Base-by-base conservation (phyloP, 2,797 vertebrate species). In the Erithacus rubecula region DNA sequence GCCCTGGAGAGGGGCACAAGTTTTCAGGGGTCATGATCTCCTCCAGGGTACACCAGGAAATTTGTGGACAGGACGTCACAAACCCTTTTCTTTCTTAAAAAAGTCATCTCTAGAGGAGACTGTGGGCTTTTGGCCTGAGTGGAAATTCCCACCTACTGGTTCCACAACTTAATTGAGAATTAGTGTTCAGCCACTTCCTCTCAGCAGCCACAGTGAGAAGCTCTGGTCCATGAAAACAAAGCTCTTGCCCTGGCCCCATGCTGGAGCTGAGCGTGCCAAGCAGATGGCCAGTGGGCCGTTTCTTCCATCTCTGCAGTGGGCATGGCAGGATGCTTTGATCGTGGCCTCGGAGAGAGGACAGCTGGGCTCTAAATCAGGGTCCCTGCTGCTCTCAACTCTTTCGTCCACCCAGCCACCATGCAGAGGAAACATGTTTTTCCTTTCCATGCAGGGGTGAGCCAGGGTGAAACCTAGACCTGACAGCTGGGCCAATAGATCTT, bases 191-290 rank as follows among this genome's bases (percentile, higher is more conserved):
- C 81, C 83, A 83, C 87, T 96, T 96, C 94, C 95, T 62, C 88
- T 95, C 64, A 93, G 84, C 94, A 89, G 74, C 78, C 81, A 80
- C 90, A 90, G 86, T 87, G 86, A 89, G 74, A 95, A 90, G 90
- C 95, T 94, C 77, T 89, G 90, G 91, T 64, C 94, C 95, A 93
- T 96, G 95, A 97, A 97, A 96, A 95, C 94, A 97, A 96, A 95
- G 95, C 49, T 0, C 56, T 96, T 87, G 85, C 88, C 74, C 88
- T 83, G 68, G 91, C 94, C 90, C 83, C 91, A 95, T 96, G 93
- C 72, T 95, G 72, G 79, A 95, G 76, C 58, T 85, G 92, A 95
- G 82, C 83, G 88, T 88, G 94, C 95, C 92, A 96, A 96, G 87
- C 87, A 93, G 91, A 95, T 91, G 93, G 87, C 74, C 91, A 96